Evolutionary conservation across 2,113 vertebrate species (phyloP), one percentile per base, ranked within the genome.

Genomic region (Perca fluviatilis): DNA sequence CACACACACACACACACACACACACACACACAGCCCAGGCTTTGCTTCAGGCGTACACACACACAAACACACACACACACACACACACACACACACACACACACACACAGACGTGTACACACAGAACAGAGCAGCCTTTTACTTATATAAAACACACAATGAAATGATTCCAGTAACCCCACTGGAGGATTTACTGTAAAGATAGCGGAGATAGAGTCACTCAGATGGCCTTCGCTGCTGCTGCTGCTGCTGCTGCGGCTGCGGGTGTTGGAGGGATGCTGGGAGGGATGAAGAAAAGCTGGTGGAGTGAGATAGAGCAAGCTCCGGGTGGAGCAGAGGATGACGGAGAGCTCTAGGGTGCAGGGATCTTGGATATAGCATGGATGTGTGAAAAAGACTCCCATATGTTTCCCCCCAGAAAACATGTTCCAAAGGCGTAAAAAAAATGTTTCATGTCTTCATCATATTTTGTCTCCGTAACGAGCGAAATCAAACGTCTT

Each of bases 151-250:
- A 79, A 76, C 60, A 74, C 71, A 81, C 65, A 71, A 30, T 66
- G 74, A 67, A 54, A 73, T 60, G 56, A 77, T 65, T 83, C 61
- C 66, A 68, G 62, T 65, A 47, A 27, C 73, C 63, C 47, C 18
- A 60, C 11, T 80, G 83, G 56, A 73, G 83, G 83, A 88, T 73
- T 85, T 73, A 33, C 30, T 33, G 30, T 33, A 54, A 3, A 73
- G 81, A 87, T 87, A 0, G 67, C n/a, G 19, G 14, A 57, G 79
- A 83, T 72, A 80, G 25, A 57, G 56, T 53, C 43, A 4, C 4
- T 73, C 61, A 36, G 65, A 61, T 2, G 51, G 68, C 70, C 57
- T 64, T 3, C 25, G 46, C 74, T 30, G 53, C 54, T 25, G 25
- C 54, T 25, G 25, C 25, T 25, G 25, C 25, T 27, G 27, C 27